These are phyloP conservation scores for Cossypha heuglini DNA, from an alignment of 2,797 vertebrate genomes.

Conservation along the genomic window DNA sequence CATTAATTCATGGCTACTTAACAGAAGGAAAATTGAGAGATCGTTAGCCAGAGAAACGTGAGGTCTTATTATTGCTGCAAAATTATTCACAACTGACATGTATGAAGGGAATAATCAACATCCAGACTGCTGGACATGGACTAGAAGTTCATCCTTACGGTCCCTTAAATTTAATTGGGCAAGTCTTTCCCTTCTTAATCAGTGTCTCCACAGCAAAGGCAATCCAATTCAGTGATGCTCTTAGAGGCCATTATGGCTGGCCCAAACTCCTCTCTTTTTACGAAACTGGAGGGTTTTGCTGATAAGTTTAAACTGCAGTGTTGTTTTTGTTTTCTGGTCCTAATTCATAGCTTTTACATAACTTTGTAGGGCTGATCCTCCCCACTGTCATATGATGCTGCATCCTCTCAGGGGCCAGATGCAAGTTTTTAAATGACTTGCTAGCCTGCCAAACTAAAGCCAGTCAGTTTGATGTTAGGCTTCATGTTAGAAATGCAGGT, in stretches of 20 bases:
- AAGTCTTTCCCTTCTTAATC: too few relatives aligned
- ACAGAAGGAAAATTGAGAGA: not conserved
- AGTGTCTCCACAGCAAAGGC: fast-evolving
- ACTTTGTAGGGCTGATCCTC: not conserved
- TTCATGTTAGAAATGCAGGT: fast-evolving
- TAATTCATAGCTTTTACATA: too few relatives aligned
- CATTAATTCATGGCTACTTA: fast-evolving
- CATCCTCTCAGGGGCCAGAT: not conserved
- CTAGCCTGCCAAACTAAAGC: not conserved
- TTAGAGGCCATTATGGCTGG: not conserved
- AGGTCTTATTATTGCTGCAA: not conserved
- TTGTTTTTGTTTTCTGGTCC: not conserved
- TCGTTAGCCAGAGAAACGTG: fast-evolving
- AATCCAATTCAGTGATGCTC: fast-evolving
- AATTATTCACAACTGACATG: fast-evolving
- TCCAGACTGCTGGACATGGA: fast-evolving
- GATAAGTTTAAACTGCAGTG: fast-evolving
- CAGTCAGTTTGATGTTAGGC: not conserved
- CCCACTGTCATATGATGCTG: fast-evolving
- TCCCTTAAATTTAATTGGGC: too few relatives aligned
- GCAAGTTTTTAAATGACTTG: not conserved
- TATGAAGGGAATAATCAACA: not conserved
- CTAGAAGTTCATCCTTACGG: fast-evolving
- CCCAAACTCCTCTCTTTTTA: not conserved
- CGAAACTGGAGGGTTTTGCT: not conserved